phyloP scores from a whole-genome alignment of 2,113 vertebrate genomes.

The Andinoacara biseriatus region DNA sequence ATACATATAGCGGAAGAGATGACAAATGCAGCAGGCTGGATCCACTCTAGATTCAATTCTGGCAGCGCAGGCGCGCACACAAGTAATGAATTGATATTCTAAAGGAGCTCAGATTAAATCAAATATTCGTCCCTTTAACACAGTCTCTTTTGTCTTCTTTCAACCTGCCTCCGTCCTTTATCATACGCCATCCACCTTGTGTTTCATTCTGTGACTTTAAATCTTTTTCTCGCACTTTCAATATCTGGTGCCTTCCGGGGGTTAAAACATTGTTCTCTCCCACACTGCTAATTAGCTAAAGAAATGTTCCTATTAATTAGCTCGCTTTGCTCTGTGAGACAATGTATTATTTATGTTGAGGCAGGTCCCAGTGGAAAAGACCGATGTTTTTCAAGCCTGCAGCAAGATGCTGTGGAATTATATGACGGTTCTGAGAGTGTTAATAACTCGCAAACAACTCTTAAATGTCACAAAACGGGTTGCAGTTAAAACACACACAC shows the following conservation, averaged over 20 bases:
- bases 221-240: not conserved
- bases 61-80: not conserved
- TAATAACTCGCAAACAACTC: conserved; percentile 23
- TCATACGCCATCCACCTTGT: conserved; percentile 21
- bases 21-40: not conserved
- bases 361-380: conserved; percentile 45
- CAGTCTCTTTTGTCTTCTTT: conserved; percentile 25
- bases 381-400: conserved; percentile 29
- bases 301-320: conserved; percentile 55
- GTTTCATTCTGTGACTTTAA: conserved; percentile 15
- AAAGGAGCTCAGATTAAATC: conserved; percentile 33
- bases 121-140: conserved; percentile 43
- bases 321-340: conserved; percentile 30
- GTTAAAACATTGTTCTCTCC: not conserved
- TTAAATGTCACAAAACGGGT: conserved; percentile 27
- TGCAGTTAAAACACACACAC: not conserved
- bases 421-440: not conserved
- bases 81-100: conserved; percentile 42
- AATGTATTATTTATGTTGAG: conserved; percentile 54
- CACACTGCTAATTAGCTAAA: conserved; percentile 41
- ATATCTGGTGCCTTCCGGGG: not conserved
- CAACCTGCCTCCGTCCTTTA: not conserved
- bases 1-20: not conserved
- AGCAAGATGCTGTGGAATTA: not conserved
- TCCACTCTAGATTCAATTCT: not conserved